Evolutionary conservation across 1,140 invertebrate genomes (phyloP).

Genomic region (Vanessa tameamea): DNA sequence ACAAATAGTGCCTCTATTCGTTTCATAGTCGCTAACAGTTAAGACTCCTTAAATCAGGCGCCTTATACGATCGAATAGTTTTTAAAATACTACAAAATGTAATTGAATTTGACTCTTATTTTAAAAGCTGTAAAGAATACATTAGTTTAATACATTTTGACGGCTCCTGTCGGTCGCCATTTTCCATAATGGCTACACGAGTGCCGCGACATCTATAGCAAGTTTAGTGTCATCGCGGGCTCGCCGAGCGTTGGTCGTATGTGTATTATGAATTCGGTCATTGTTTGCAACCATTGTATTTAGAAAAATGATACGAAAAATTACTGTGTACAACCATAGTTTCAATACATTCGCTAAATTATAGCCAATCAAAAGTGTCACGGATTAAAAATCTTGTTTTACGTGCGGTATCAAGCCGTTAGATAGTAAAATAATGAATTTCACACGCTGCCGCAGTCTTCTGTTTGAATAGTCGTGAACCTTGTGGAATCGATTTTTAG

Average conservation of each 20-base stretch:
- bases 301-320: conserved; percentile 60
- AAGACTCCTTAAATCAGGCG: conserved; percentile 57
- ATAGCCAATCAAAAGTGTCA: conserved; percentile 37
- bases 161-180: conserved; percentile 66
- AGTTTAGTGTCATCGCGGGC: conserved; percentile 74
- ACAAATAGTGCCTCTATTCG: conserved; percentile 45
- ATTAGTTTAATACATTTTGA: conserved; percentile 52
- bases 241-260: conserved; percentile 51
- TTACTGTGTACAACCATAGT: conserved; percentile 38
- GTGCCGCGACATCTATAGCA: conserved; percentile 71
- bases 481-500: conserved; percentile 78
- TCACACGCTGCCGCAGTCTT: conserved; percentile 69
- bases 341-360: conserved; percentile 33
- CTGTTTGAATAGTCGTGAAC: conserved; percentile 74
- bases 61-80: conserved; percentile 69
- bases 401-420: conserved; percentile 39
- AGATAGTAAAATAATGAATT: conserved; percentile 74
- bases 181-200: conserved; percentile 72
- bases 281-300: conserved; percentile 71
- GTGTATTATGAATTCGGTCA: conserved; percentile 34
- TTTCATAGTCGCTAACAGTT: conserved; percentile 42
- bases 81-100: conserved; percentile 37
- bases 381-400: conserved; percentile 25
- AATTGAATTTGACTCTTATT: conserved; percentile 41
- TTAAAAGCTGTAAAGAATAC: conserved; percentile 29